Base-by-base conservation (phyloP, 2,113 vertebrate genomes). In the Chaetops frenatus region DNA sequence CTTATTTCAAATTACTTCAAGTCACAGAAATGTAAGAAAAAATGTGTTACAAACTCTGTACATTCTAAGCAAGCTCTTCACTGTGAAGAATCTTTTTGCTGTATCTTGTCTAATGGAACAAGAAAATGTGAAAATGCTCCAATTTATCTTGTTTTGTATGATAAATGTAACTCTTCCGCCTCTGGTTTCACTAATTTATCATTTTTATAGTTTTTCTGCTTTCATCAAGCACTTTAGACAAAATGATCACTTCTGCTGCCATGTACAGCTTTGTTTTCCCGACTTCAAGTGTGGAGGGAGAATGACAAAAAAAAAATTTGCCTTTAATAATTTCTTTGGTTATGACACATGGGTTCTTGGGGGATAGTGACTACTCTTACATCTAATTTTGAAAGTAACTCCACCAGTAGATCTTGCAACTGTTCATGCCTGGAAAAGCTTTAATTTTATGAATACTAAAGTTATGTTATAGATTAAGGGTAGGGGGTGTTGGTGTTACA, bases 151-250 rank as follows among this genome's bases (percentile, higher is more conserved):
- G 19, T 33, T 66, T 86, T 87, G 17, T 77, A 25, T 47, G 47
- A 77, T 82, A 77, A 72, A 66, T 56, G 6, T 77, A 86, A 45
- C 35, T 83, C 51, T 67, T 71, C 28, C 31, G 85, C 44, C 77
- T 92, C 9, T 47, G 20, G 7, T 85, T 81, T 94, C 60, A 64
- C 72, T 88, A 57, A 94, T 47, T 92, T 90, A 82, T 81, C 56
- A 21, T 57, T 92, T 78, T 65, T 36, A 25, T 80, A 22, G 38
- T 51, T 77, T 77, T 71, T 27, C 42, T 83, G 67, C 69, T 94
- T 95, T 95, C 88, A 78, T 91, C 50, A 72, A 95, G 92, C 92
- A 95, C 92, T 97, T 96, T 95, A 96, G 61, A 47, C 22, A 45
- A 73, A 80, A 77, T 42, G 7, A 56, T 86, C 40, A 27, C 53